These are phyloP conservation scores for Caenorhabditis panamensis DNA, from an alignment of 2,888 invertebrate species.

Conservation along the genomic window DNA sequence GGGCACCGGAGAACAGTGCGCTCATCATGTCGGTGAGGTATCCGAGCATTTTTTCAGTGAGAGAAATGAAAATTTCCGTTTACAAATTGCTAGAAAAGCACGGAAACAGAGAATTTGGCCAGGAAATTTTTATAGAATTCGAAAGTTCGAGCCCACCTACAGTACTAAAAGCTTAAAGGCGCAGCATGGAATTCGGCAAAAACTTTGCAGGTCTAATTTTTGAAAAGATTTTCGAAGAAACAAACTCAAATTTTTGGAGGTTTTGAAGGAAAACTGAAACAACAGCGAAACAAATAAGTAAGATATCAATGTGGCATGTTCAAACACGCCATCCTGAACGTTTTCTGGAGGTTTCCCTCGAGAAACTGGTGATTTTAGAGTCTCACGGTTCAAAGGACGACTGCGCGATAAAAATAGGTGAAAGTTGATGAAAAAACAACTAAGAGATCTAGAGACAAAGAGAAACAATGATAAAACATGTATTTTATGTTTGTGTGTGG, in stretches of 20 bases:
- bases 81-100: not conserved
- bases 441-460: not conserved
- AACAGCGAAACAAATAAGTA: too few species aligned
- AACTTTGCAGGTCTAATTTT: slow-evolving; percentile 5
- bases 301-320: slow-evolving; percentile 22
- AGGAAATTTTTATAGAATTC: not conserved
- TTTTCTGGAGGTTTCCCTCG: not conserved
- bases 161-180: slow-evolving; percentile 13
- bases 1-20: slow-evolving; percentile 31
- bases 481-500: slow-evolving; percentile 1
- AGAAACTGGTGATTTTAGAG: not conserved
- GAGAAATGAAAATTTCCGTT: not conserved
- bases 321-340: slow-evolving; percentile 18
- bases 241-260: not conserved
- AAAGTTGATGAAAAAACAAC: not conserved
- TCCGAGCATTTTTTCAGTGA: slow-evolving; percentile 29
- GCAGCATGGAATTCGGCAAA: not conserved
- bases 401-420: not conserved
- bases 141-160: slow-evolving; percentile 4
- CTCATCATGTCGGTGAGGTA: slow-evolving; percentile 39
- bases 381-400: not conserved
- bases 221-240: not conserved
- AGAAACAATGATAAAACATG: slow-evolving; percentile 5
- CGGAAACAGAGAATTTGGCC: too few species aligned
- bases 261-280: not conserved